Conservation (phyloP, 2,888 invertebrate species). For the Rhynchonema sp. region DNA sequence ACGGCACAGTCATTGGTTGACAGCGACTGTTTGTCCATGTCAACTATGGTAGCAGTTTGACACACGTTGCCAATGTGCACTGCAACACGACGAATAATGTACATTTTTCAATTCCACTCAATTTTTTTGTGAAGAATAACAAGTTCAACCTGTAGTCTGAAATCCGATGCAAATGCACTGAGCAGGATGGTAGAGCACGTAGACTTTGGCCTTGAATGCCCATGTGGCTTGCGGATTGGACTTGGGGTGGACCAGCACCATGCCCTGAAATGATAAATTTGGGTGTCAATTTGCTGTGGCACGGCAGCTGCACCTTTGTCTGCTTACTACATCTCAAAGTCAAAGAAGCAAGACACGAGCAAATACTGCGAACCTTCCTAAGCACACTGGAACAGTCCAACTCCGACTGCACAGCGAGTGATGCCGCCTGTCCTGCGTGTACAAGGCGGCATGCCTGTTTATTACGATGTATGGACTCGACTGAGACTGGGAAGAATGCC, state of each 20-base stretch:
- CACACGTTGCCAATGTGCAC: slow-evolving; percentile 85
- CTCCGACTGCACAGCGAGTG: slow-evolving; percentile 44
- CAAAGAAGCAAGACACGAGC: too few species aligned
- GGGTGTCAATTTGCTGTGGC: not conserved
- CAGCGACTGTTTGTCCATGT: slow-evolving; percentile 29
- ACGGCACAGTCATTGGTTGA: slow-evolving; percentile 66
- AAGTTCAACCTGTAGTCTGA: slow-evolving; percentile 44
- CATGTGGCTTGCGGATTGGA: slow-evolving; percentile 19
- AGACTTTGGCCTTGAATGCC: slow-evolving; percentile 57
- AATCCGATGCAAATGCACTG: slow-evolving; percentile 30
- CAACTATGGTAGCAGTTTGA: slow-evolving; percentile 59
- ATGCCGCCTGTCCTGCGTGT: slow-evolving; percentile 71
- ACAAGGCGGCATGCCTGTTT: slow-evolving; percentile 61
- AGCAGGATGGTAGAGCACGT: slow-evolving; percentile 44
- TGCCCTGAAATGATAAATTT: slow-evolving; percentile 40
- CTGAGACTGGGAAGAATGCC: slow-evolving; percentile 42
- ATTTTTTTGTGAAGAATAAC: not conserved
- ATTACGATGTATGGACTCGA: slow-evolving; percentile 50
- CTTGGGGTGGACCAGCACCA: slow-evolving; percentile 49
- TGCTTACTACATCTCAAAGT: too few species aligned
- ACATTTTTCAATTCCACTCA: not conserved
- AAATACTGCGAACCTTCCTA: not conserved
- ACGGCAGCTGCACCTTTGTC: not conserved
- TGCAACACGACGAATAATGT: not conserved
- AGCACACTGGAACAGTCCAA: slow-evolving; percentile 15